Conservation (phyloP, 2,797 vertebrate species). For the Chaunax sp. region DNA sequence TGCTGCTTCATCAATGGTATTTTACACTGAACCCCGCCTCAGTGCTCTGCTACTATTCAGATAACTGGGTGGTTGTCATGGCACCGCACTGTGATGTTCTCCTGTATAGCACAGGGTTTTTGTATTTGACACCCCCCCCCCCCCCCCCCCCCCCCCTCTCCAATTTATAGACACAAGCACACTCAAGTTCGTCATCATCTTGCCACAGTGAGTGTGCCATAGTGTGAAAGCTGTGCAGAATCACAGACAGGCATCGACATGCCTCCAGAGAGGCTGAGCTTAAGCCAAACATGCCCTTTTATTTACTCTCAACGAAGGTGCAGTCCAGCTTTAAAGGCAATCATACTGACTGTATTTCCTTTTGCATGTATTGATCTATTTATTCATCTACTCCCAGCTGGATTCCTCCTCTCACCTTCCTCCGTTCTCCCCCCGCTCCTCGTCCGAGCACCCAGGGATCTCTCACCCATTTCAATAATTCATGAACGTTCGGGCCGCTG, state of each 20-base stretch:
- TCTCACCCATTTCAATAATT: slow-evolving; percentile 81
- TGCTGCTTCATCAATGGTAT: not conserved
- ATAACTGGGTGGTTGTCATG: slow-evolving; percentile 42
- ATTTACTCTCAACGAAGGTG: not conserved
- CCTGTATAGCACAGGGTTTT: slow-evolving; percentile 23
- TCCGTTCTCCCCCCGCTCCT: slow-evolving; percentile 42
- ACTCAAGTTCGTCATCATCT: slow-evolving; percentile 51
- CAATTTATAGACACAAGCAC: slow-evolving; percentile 31
- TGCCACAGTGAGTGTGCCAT: slow-evolving; percentile 30
- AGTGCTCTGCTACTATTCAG: not conserved
- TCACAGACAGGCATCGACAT: slow-evolving; percentile 23
- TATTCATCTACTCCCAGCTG: slow-evolving; percentile 69
- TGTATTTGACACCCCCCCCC: slow-evolving; percentile 19
- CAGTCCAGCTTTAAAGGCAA: slow-evolving; percentile 16
- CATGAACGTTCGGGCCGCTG: slow-evolving; percentile 79
- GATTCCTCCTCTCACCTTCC: slow-evolving; percentile 35
- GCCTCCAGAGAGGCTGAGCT: slow-evolving; percentile 20
- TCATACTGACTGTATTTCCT: slow-evolving; percentile 21
- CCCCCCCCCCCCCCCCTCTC: slow-evolving; percentile 5
- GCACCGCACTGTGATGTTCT: slow-evolving; percentile 21
- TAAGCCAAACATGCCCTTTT: not conserved
- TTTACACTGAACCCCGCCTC: slow-evolving; percentile 12
- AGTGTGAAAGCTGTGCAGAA: slow-evolving; percentile 32
- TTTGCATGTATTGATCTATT: slow-evolving; percentile 66
- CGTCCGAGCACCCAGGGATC: slow-evolving; percentile 67